These are phyloP conservation scores for Baccha elongata DNA, from an alignment of 2,888 invertebrate species.

Conservation along the genomic window DNA sequence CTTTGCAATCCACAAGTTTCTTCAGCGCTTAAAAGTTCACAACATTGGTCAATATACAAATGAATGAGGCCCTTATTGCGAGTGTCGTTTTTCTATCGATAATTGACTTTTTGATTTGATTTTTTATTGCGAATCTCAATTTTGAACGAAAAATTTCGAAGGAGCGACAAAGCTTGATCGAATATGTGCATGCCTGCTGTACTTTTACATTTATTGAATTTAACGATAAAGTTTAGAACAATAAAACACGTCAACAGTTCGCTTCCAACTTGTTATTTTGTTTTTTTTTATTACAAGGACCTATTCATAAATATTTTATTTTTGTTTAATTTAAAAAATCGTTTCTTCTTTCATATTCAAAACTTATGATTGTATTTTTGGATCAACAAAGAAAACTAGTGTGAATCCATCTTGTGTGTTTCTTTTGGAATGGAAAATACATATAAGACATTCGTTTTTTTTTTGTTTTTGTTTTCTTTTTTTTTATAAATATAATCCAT, in stretches of 20 bases:
- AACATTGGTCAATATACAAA: too few relatives aligned
- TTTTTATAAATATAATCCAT: conserved; percentile 74
- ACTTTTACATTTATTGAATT: too few relatives aligned
- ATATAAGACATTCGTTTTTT: conserved; percentile 55
- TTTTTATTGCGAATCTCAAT: too few relatives aligned
- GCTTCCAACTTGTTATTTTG: conserved; percentile 63
- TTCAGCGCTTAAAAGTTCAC: too few relatives aligned
- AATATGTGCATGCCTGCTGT: too few relatives aligned
- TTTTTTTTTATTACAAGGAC: conserved; percentile 61
- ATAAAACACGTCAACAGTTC: conserved; percentile 10
- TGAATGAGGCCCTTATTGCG: too few relatives aligned
- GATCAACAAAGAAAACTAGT: conserved; percentile 46
- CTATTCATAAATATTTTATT: conserved; percentile 39
- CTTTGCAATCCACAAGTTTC: too few relatives aligned
- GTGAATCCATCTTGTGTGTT: conserved; percentile 46
- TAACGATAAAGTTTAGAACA: not conserved
- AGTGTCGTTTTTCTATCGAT: too few relatives aligned
- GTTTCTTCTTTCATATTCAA: conserved; percentile 53
- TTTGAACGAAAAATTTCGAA: too few relatives aligned
- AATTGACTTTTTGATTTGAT: too few relatives aligned
- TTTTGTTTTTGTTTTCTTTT: conserved; percentile 57
- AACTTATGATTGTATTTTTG: conserved; percentile 63
- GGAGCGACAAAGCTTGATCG: too few relatives aligned
- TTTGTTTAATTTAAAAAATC: conserved; percentile 60
- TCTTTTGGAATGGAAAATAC: conserved; percentile 70